These are phyloP conservation scores for Halcyon badia DNA, from an alignment of 2,797 vertebrate genomes.

Conservation along the genomic window DNA sequence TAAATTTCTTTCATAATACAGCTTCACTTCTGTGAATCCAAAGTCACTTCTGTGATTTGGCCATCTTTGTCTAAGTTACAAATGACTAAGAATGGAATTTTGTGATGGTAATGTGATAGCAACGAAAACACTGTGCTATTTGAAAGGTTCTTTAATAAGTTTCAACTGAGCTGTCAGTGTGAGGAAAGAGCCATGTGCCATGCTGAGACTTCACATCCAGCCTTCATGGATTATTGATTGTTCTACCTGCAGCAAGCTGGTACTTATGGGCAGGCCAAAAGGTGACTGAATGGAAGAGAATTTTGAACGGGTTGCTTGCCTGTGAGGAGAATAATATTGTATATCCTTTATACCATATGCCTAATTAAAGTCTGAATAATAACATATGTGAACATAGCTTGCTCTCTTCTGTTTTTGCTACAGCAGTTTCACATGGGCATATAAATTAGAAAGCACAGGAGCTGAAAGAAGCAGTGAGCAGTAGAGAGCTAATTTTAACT, in stretches of 20 bases:
- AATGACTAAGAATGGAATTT: not conserved
- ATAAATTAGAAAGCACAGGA: conserved; percentile 50
- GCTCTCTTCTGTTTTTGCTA: conserved; percentile 41
- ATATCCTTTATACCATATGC: not conserved
- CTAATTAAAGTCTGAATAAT: conserved; percentile 49
- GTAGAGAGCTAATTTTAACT: not conserved
- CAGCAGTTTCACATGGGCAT: conserved; percentile 30
- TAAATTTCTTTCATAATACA: not conserved
- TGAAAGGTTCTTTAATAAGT: not conserved
- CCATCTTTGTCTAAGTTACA: not conserved
- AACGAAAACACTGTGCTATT: not conserved
- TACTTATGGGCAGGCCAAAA: not conserved
- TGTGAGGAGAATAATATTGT: not conserved
- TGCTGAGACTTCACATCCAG: not conserved
- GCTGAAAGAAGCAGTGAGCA: conserved; percentile 45
- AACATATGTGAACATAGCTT: not conserved
- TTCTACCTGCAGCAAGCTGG: not conserved
- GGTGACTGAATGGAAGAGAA: not conserved
- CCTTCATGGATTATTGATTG: not conserved
- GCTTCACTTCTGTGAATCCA: not conserved
- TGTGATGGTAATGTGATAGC: not conserved
- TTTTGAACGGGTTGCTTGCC: not conserved
- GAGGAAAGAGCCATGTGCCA: not conserved
- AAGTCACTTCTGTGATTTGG: not conserved
- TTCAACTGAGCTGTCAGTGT: not conserved